Evolutionary conservation across 2,113 vertebrate species (phyloP).

Genomic region (Tenebrosternarchus preto): DNA sequence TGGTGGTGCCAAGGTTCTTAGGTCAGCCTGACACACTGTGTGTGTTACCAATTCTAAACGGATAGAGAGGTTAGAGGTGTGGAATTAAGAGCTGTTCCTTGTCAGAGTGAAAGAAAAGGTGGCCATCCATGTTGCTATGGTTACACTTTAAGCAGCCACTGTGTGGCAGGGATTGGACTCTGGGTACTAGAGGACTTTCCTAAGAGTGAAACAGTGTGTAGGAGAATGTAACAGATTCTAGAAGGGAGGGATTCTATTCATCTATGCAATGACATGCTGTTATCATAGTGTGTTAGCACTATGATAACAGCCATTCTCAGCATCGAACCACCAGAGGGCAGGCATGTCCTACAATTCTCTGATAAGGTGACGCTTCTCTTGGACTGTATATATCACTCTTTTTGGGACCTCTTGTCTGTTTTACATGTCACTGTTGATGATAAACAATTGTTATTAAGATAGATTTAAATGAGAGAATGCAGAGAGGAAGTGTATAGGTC

Average conservation of each 20-base stretch:
- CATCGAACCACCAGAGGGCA: conserved; percentile 20
- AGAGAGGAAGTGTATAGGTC: no score
- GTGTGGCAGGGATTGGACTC: not conserved
- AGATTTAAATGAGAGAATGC: no score
- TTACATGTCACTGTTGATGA: no score
- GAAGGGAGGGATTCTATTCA: not conserved
- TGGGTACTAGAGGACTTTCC: not conserved
- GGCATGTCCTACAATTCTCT: not conserved
- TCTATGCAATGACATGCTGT: not conserved
- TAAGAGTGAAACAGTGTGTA: not conserved
- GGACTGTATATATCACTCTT: not conserved
- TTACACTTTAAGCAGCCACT: conserved; percentile 1
- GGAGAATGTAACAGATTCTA: no score
- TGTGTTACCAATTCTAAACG: not conserved
- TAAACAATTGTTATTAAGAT: no score
- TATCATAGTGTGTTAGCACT: not conserved
- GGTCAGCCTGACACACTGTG: conserved; percentile 16
- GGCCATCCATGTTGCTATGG: conserved; percentile 25
- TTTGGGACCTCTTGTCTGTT: no score
- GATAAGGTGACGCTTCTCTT: not conserved
- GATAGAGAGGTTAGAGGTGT: conserved; percentile 14
- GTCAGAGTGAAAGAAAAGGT: conserved; percentile 16
- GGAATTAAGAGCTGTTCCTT: conserved; percentile 16
- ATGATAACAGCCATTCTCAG: not conserved
- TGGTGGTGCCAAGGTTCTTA: not conserved